phyloP scores from a whole-genome alignment of 1,140 invertebrate genomes.

The Thaumetopoea pityocampa region DNA sequence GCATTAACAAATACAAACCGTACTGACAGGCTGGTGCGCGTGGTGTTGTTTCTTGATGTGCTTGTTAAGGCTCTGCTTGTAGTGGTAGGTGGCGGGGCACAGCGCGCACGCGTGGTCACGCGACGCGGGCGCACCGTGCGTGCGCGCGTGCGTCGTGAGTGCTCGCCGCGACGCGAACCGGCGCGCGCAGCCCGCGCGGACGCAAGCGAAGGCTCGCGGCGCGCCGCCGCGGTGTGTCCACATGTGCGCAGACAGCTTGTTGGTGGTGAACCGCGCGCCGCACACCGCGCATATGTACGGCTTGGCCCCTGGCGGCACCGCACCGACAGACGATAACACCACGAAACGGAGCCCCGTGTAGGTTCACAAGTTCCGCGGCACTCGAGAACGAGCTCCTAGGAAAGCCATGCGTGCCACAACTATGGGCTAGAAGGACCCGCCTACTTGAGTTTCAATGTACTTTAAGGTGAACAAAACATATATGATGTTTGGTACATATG shows the following conservation, averaged over 20 bases:
- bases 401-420: too few species aligned
- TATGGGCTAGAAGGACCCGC: too few species aligned
- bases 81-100: conserved; percentile 74
- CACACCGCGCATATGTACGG: conserved; percentile 70
- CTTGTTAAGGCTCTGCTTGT: conserved; percentile 52
- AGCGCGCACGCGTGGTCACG: conserved; percentile 76
- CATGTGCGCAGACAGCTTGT: conserved; percentile 70
- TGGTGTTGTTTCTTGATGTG: conserved; percentile 44
- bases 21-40: conserved; percentile 18
- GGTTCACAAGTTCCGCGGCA: too few species aligned
- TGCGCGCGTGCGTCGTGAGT: conserved; percentile 62
- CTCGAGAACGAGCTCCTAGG: too few species aligned
- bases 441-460: too few species aligned
- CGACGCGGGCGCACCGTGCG: conserved; percentile 66
- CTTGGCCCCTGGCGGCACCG: conserved; percentile 46
- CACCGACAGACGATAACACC: neutral
- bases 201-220: neutral
- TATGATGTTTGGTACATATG: too few species aligned
- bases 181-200: conserved; percentile 30
- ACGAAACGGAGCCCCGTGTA: too few species aligned
- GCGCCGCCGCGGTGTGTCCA: conserved; percentile 58
- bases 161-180: conserved; percentile 23
- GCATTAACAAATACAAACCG: too few species aligned
- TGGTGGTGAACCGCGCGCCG: conserved; percentile 58
- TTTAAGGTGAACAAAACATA: too few species aligned